These are phyloP conservation scores for Eulemur coronatus DNA, from an alignment of 2,797 vertebrate genomes.

Conservation along the genomic window DNA sequence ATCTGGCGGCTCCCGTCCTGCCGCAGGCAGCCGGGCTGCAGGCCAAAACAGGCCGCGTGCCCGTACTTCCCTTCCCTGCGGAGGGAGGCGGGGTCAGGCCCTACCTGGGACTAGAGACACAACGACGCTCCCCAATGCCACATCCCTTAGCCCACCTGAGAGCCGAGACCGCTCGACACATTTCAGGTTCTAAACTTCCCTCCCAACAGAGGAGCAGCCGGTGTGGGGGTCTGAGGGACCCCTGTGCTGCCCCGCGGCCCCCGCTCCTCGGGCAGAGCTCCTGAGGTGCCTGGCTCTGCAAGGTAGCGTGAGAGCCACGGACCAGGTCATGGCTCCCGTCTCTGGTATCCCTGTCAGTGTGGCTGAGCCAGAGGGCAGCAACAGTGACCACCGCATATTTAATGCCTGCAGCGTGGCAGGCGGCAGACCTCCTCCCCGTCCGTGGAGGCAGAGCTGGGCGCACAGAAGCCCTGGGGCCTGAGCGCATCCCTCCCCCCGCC, in stretches of 20 bases:
- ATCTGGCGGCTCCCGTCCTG: conserved; percentile 90
- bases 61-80: conserved; percentile 94
- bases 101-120: not conserved
- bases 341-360: not conserved
- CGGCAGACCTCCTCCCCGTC: not conserved
- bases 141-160: not conserved
- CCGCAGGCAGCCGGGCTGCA: conserved; percentile 95
- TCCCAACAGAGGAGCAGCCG: not conserved
- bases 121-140: rapidly evolving
- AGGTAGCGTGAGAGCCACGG: not conserved
- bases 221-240: not conserved
- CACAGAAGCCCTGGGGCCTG: not conserved
- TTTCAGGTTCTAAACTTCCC: not conserved
- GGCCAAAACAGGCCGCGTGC: conserved; percentile 96
- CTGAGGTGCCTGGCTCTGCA: not conserved
- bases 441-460: not conserved
- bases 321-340: not conserved
- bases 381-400: not conserved
- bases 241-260: not conserved
- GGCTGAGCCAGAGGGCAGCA: not conserved
- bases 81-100: not conserved
- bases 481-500: not conserved
- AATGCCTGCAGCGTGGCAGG: not conserved
- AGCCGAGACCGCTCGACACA: rapidly evolving
- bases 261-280: not conserved